Conservation (phyloP, 1,140 invertebrate genomes). For the Pygmarrhopalites habei region DNA sequence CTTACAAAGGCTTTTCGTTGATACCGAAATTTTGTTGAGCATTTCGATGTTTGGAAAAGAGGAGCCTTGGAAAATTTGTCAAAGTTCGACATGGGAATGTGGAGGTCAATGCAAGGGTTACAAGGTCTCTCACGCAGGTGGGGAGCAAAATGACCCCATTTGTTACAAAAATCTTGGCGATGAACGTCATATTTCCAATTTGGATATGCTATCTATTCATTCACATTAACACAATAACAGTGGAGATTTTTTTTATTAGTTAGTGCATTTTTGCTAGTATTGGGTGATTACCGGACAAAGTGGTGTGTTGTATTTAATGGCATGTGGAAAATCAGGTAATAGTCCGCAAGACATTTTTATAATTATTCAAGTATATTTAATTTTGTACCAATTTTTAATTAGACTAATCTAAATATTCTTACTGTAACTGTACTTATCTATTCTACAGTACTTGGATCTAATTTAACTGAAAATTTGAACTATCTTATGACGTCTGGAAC, state of each 20-base stretch:
- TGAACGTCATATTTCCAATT: background rate
- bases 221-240: no score
- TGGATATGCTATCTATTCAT: background rate
- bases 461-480: no score
- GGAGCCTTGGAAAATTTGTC: background rate
- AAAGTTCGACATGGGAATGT: background rate
- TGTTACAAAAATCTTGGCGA: conserved; percentile 1
- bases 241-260: no score
- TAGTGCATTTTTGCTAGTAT: no score
- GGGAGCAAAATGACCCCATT: background rate
- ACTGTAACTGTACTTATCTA: no score
- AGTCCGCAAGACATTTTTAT: no score
- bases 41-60: background rate
- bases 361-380: no score
- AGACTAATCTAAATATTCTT: no score
- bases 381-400: no score
- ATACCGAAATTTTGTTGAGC: background rate
- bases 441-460: no score
- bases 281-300: no score
- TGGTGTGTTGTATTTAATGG: background rate
- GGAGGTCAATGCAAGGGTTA: background rate
- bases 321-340: background rate
- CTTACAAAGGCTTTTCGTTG: background rate
- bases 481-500: no score
- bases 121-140: background rate